Conservation (phyloP, 2,113 vertebrate genomes). For the Salvelinus fontinalis region DNA sequence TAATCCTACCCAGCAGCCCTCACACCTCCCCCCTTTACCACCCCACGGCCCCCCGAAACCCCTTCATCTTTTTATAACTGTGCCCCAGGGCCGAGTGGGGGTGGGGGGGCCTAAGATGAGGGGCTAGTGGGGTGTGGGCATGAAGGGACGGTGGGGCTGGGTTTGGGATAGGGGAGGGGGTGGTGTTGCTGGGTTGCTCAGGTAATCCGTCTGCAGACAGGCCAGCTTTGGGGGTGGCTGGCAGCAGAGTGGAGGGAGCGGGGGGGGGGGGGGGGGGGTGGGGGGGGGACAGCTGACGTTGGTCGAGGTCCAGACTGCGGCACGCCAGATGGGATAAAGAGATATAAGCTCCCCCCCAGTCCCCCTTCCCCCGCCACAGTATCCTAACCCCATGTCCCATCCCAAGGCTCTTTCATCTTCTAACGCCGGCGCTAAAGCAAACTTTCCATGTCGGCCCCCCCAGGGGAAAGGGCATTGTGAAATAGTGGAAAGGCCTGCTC, state of each 20-base stretch:
- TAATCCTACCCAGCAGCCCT: conserved; percentile 58
- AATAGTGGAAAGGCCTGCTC: conserved; percentile 46
- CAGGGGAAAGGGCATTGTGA: conserved; percentile 54
- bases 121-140: not conserved
- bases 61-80: conserved; percentile 73
- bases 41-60: conserved; percentile 9
- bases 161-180: not conserved
- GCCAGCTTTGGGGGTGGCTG: conserved; percentile 62
- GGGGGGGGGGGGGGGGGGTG: conserved; percentile 54
- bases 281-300: conserved; percentile 70
- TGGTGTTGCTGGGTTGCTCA: conserved; percentile 53
- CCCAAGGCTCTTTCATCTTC: conserved; percentile 73
- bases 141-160: no score
- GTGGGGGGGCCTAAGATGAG: conserved; percentile 19
- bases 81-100: conserved; percentile 44
- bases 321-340: conserved; percentile 74
- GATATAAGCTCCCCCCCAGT: conserved; percentile 59
- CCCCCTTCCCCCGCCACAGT: conserved; percentile 45
- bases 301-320: conserved; percentile 54
- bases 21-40: conserved; percentile 39
- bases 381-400: conserved; percentile 36
- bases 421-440: conserved; percentile 70
- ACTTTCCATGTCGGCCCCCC: conserved; percentile 73
- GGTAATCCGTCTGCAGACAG: conserved; percentile 75
- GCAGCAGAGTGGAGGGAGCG: conserved; percentile 57